Conservation (phyloP, 92 coral and sea anemone species). For the Palythoa heliodiscus region DNA sequence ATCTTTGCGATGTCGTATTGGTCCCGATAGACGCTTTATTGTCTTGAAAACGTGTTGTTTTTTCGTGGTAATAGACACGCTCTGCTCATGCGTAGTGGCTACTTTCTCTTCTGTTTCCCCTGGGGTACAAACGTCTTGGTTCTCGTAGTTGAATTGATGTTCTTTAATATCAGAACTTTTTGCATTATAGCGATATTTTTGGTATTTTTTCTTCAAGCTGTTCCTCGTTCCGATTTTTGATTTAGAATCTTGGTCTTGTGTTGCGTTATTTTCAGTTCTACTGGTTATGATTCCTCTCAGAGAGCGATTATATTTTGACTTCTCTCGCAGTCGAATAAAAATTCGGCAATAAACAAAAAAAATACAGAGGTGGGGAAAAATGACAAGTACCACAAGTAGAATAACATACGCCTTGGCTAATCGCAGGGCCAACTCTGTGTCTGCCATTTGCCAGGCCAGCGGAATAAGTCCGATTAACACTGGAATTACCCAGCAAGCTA, state of each 20-base stretch:
- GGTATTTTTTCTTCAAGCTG: neutral
- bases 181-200: neutral
- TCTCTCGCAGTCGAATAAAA: slow-evolving; percentile 20
- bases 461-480: slow-evolving; percentile 18
- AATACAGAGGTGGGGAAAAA: neutral
- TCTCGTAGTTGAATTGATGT: neutral
- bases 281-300: neutral
- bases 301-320: slow-evolving; percentile 4
- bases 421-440: neutral
- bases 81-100: neutral
- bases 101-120: neutral
- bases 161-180: neutral
- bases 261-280: neutral
- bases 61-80: neutral
- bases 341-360: slow-evolving; percentile 28
- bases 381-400: slow-evolving; percentile 1
- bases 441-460: slow-evolving; percentile 10
- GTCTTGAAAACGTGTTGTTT: neutral
- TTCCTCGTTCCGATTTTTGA: neutral
- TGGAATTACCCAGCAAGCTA: slow-evolving; percentile 18
- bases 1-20: neutral
- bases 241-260: neutral
- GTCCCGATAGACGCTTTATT: neutral
- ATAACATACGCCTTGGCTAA: neutral
- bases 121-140: neutral